Evolutionary conservation across 2,888 invertebrate genomes (phyloP).

Genomic region (Andricus curvator): DNA sequence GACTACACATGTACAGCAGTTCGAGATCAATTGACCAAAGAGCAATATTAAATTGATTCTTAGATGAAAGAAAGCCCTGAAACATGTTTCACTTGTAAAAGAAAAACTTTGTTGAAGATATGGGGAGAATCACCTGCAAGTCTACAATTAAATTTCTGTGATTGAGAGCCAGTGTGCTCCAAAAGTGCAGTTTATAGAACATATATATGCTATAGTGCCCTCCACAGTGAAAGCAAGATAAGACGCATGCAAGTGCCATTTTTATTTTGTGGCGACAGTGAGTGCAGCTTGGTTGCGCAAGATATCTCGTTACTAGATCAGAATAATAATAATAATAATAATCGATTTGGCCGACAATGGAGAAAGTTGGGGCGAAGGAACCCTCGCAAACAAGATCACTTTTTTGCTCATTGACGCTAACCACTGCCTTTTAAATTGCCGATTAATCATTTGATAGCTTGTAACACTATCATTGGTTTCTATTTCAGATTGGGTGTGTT

Average conservation of each 20-base stretch:
- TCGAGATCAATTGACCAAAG: neutral
- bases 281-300: slow-evolving; percentile 51
- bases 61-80: neutral
- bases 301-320: slow-evolving; percentile 57
- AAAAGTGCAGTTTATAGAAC: slow-evolving; percentile 13
- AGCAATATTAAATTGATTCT: slow-evolving; percentile 1
- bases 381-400: slow-evolving; percentile 59
- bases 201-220: neutral
- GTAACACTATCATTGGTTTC: slow-evolving; percentile 8
- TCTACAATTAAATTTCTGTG: neutral
- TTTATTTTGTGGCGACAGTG: slow-evolving; percentile 43
- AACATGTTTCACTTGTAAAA: neutral
- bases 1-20: neutral
- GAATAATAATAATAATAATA: slow-evolving; percentile 67
- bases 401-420: slow-evolving; percentile 57
- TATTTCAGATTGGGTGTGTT: neutral
- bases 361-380: slow-evolving; percentile 69
- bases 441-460: slow-evolving; percentile 45
- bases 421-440: slow-evolving; percentile 49
- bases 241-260: slow-evolving; percentile 40
- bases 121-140: neutral
- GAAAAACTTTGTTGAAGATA: neutral
- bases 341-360: slow-evolving; percentile 71
- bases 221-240: slow-evolving; percentile 33
- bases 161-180: slow-evolving; percentile 6